A percentile compares a stretch with the other conserved stretches of the same genome.
Conservation (phyloP, 1,140 invertebrate genomes). For the Chelonus insularis region DNA sequence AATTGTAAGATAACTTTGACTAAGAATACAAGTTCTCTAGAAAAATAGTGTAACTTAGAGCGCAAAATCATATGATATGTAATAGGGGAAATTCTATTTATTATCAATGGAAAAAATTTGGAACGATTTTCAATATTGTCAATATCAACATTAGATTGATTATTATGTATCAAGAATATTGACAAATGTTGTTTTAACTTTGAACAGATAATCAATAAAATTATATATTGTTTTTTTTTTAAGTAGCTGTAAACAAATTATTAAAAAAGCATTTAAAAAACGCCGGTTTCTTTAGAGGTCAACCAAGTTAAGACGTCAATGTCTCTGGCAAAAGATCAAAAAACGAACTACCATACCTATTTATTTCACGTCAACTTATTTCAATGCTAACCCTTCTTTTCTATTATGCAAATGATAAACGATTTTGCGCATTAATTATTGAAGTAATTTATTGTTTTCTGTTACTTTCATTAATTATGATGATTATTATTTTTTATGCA, state of each 20-base stretch:
- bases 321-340: constrained; percentile 3
- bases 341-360: background rate
- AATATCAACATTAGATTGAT: too few relatives aligned
- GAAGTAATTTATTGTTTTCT: too few relatives aligned
- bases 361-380: constrained; percentile 1
- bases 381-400: background rate
- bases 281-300: background rate
- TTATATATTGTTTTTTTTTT: background rate
- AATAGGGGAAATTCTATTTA: too few relatives aligned
- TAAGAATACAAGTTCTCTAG: background rate
- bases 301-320: constrained; percentile 10
- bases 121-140: too few relatives aligned
- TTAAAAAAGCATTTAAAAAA: background rate
- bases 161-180: too few relatives aligned
- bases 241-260: background rate
- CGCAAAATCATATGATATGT: too few relatives aligned
- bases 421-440: too few relatives aligned
- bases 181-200: too few relatives aligned
- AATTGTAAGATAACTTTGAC: background rate
- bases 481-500: background rate
- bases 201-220: too few relatives aligned
- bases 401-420: background rate
- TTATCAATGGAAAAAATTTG: too few relatives aligned
- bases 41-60: too few relatives aligned
- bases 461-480: too few relatives aligned